Evolutionary conservation across 2,113 vertebrate genomes (phyloP).

Genomic region (Henicopernis longicauda): DNA sequence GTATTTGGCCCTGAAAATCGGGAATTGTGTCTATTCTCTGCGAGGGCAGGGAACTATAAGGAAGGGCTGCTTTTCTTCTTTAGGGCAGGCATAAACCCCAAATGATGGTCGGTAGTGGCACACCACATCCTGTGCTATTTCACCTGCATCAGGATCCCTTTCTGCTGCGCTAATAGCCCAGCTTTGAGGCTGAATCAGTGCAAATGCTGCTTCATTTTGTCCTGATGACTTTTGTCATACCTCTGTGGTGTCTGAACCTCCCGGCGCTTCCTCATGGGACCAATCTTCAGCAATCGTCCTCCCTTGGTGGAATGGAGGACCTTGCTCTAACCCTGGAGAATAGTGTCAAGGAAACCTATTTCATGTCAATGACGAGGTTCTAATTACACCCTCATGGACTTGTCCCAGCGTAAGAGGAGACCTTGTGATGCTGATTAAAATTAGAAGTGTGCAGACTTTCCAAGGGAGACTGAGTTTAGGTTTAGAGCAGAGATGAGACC

Average conservation of each 20-base stretch:
- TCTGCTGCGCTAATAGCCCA: accelerated
- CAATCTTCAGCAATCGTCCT: background rate
- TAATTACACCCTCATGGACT: background rate
- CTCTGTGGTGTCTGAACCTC: background rate
- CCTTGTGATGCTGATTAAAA: background rate
- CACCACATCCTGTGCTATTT: accelerated
- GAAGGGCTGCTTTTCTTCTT: background rate
- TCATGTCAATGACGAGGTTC: accelerated
- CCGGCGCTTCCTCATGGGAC: background rate
- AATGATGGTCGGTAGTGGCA: accelerated
- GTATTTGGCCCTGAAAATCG: background rate
- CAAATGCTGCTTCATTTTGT: accelerated
- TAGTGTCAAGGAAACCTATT: background rate
- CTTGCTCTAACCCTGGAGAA: background rate
- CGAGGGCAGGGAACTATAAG: background rate
- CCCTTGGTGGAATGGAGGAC: background rate
- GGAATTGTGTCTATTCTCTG: background rate
- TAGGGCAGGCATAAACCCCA: accelerated
- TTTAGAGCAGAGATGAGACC: background rate
- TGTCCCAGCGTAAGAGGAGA: background rate
- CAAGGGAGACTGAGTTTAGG: background rate
- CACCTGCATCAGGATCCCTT: background rate
- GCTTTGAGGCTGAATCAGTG: background rate
- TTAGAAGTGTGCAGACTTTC: accelerated
- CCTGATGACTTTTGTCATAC: accelerated